Base-by-base conservation (phyloP, 2,888 invertebrate genomes). In the Loripinus fragilis region DNA sequence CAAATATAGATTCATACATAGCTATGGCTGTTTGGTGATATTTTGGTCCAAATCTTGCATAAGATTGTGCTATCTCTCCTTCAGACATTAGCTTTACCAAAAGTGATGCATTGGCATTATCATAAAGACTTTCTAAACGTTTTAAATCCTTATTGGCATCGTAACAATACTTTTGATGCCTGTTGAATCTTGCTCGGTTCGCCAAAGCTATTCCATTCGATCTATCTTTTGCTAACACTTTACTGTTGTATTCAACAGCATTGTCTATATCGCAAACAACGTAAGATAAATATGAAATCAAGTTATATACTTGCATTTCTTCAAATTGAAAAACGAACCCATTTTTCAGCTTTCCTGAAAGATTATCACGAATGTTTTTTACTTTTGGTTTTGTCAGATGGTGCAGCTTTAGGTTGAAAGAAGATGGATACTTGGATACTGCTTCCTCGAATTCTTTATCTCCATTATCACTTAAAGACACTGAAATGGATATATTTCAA, bases 31-130 rank as follows among this genome's bases (percentile, higher is more conserved):
- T 7, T 17, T 60, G 33, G 17, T 33, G 33, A 60, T 28, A 60
- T 7, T 60, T 60, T 15, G 60, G 60, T 17, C 60, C 60, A 33
- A 30, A 60, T 60, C 60, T 60, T 17, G 33, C 60, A 33, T 33
- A 60, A 20, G 60, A 60, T 1, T 3, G 17, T 1, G 60, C 60
- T 17, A 60, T 10, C n/a, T 60, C 60, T 2, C 60, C 60, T 33
- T 60, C 33, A 2, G 60, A 30, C 5, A 60, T 8, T 2, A 2
- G 5, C 33, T 60, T 33, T 38, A 12, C 38, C 5, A 8, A 5
- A 10, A 23, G 30, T 17, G 30, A 2, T 1, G 30, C 30, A 33
- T 30, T 30, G 15, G 30, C 60, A 10, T 20, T 20, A 7, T 10
- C 33, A 17, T 60, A 60, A 5, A 33, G 17, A 12, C 3, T 17